Base-by-base conservation (phyloP, 2,113 vertebrate genomes). In the Colaptes auratus region DNA sequence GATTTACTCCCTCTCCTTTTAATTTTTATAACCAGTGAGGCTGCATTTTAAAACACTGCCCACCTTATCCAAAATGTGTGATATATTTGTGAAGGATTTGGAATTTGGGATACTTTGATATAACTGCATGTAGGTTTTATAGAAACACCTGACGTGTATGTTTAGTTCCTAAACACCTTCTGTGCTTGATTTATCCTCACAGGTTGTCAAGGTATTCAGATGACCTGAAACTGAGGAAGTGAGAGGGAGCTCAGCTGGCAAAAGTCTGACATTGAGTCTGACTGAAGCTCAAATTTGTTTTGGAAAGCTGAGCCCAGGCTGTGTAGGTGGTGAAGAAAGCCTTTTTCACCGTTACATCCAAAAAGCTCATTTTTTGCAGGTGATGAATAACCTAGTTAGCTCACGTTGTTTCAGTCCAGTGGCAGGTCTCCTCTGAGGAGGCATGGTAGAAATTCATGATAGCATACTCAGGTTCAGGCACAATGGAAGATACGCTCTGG, bases 161-260 rank as follows among this genome's bases (percentile, higher is more conserved):
- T 93, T 95, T 88, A 96, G 91, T 93, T 95, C 61, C 77, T 93
- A 95, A 96, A 94, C 86, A 94, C 94, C 90, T 95, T 95, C 94
- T 97, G 90, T 95, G 86, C 95, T 97, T 92, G 92, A 95, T 96
- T 96, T 96, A 95, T 96, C 94, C 96, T 96, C 92, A 86, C 94
- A 94, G 93, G 94, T 97, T 96, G 96, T 96, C 92, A 96, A 72
- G 94, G 90, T 96, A 83, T 90, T 93, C 93, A 75, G 92, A 91
- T 95, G 95, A 95, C 93, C 95, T 95, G 92, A 95, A 94, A 96
- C 80, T 88, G 93, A 92, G 88, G 94, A 96, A 96, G 93, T 83
- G 93, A 92, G 91, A 95, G 86, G 88, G 90, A 95, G 93, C 92
- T 97, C 96, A 95, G 93, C 95, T 96, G 96, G 95, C 90, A 96